These are phyloP conservation scores for Cheilosia urbana DNA, from an alignment of 2,888 invertebrate species.

Conservation along the genomic window DNA sequence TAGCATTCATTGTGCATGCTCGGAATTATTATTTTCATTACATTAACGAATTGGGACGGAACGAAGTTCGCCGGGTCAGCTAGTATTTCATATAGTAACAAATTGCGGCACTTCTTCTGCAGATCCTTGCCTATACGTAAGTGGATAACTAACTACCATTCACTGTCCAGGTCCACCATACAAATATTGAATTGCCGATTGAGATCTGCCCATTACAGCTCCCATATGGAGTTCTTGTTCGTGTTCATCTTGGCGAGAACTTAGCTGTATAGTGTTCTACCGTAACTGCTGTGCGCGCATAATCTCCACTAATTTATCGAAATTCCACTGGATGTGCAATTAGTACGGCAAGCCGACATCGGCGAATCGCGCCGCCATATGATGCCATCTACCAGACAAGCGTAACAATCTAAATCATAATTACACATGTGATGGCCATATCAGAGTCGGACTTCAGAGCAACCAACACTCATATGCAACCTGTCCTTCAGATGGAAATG, in stretches of 20 bases:
- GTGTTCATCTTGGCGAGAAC: neutral
- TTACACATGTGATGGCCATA: conserved; percentile 63
- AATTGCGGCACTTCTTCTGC: no score
- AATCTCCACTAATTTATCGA: conserved; percentile 52
- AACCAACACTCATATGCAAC: conserved; percentile 31
- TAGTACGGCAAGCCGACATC: conserved; percentile 33
- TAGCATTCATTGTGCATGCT: no score
- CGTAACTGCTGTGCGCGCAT: conserved; percentile 18
- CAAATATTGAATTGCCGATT: no score
- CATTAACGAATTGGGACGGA: no score
- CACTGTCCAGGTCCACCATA: no score
- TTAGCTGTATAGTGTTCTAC: conserved; percentile 5
- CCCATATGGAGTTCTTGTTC: neutral
- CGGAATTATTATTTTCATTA: no score
- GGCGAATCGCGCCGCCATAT: conserved; percentile 20
- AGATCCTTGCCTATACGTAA: no score
- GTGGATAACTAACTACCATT: no score
- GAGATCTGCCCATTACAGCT: no score
- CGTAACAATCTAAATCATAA: conserved; percentile 70
- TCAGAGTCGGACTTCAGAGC: neutral
- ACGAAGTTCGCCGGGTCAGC: no score
- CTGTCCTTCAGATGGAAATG: conserved; percentile 35
- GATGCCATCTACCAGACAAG: conserved; percentile 54
- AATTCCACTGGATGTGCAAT: conserved; percentile 52
- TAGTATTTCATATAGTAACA: no score